A percentile compares a stretch with the other conserved stretches of the same genome.
phyloP scores from a whole-genome alignment of 2,888 invertebrate species.

The Arctia plantaginis region DNA sequence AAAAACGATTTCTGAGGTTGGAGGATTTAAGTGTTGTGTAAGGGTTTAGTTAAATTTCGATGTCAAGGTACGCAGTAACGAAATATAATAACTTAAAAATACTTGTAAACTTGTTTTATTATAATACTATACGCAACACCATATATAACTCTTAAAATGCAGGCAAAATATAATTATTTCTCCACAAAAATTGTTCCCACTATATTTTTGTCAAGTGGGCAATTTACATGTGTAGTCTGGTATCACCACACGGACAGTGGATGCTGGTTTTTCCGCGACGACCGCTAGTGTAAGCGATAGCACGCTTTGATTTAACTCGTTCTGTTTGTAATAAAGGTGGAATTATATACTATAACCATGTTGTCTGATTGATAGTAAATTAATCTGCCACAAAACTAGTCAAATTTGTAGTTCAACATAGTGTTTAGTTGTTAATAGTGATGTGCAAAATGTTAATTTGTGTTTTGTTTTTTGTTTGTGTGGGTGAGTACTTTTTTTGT shows the following conservation, averaged over 20 bases:
- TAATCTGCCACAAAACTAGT: neutral
- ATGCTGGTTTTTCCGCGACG: slow-evolving; percentile 6
- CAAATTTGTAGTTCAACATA: neutral
- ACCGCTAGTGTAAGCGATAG: neutral
- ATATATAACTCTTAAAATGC: too few relatives aligned
- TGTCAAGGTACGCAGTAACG: too few relatives aligned
- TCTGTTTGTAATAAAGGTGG: neutral
- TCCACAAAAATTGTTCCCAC: too few relatives aligned
- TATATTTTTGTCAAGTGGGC: neutral
- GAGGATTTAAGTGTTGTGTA: too few relatives aligned
- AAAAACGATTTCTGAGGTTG: too few relatives aligned
- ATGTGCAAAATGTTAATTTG: slow-evolving; percentile 30
- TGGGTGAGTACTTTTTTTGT: slow-evolving; percentile 30
- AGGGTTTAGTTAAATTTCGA: too few relatives aligned
- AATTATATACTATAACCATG: neutral
- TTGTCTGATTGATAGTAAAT: neutral
- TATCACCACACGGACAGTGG: slow-evolving; percentile 5
- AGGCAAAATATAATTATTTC: too few relatives aligned
- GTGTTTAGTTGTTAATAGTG: slow-evolving; percentile 1
- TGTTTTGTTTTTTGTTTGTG: slow-evolving; percentile 20
- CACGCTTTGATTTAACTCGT: neutral
- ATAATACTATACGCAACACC: too few relatives aligned
- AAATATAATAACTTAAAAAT: too few relatives aligned
- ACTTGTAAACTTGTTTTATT: too few relatives aligned
- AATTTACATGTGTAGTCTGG: neutral